Evolutionary conservation across 2,113 vertebrate genomes (phyloP).

Genomic region (Lepus americanus): DNA sequence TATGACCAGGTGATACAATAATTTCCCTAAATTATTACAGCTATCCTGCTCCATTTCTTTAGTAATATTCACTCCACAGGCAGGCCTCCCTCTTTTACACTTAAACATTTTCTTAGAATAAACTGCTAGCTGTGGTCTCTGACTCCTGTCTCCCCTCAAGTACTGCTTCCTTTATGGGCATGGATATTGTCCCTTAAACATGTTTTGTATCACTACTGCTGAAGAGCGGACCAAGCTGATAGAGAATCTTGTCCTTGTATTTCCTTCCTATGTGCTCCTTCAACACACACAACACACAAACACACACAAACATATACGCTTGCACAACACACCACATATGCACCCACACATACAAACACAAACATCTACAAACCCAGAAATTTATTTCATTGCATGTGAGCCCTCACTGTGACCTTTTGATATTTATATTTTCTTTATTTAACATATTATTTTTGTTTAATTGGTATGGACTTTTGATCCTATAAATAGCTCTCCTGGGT

Average conservation of each 20-base stretch:
- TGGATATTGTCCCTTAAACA: too few species aligned
- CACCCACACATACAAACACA: background rate
- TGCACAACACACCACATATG: accelerated
- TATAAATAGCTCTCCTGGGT: background rate
- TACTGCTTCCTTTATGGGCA: accelerated
- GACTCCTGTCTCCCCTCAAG: too few species aligned
- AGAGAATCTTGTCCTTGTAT: background rate
- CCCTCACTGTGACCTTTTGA: background rate
- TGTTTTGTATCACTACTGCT: accelerated
- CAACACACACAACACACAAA: too few species aligned
- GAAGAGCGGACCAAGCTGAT: accelerated
- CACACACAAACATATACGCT: accelerated
- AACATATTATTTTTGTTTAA: background rate
- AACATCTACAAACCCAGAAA: background rate
- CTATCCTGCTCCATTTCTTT: background rate
- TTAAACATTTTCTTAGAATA: too few species aligned
- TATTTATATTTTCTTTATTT: background rate
- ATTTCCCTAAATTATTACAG: background rate
- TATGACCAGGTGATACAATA: background rate
- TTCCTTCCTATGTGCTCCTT: background rate
- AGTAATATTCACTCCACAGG: accelerated
- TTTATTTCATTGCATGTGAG: background rate
- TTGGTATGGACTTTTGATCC: background rate
- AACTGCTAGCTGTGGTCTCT: accelerated
- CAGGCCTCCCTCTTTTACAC: background rate